phyloP scores from a whole-genome alignment of 2,797 vertebrate species.

The Chanos chanos region DNA sequence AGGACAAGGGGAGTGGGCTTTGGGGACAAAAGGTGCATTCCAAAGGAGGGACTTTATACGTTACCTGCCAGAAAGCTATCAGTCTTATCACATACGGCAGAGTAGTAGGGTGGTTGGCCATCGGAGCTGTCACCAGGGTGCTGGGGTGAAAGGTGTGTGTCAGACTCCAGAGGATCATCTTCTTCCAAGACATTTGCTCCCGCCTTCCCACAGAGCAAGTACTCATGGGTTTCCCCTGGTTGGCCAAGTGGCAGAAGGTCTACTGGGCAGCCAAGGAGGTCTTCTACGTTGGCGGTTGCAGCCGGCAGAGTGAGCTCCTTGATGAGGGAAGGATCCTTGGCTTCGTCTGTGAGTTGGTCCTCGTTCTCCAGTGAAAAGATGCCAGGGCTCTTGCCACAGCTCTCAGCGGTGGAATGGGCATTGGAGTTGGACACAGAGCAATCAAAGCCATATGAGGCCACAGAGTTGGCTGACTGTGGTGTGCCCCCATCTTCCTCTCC shows the following conservation, averaged over 20 bases:
- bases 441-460: slow-evolving; percentile 78
- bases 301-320: slow-evolving; percentile 72
- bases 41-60: slow-evolving; percentile 70
- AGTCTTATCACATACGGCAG: slow-evolving; percentile 79
- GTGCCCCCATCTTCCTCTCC: slow-evolving; percentile 75
- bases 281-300: slow-evolving; percentile 53
- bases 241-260: slow-evolving; percentile 69
- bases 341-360: slow-evolving; percentile 76
- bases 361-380: slow-evolving; percentile 80
- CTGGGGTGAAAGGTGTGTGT: slow-evolving; percentile 45
- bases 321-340: slow-evolving; percentile 74
- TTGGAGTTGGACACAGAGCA: slow-evolving; percentile 78
- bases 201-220: slow-evolving; percentile 64
- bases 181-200: slow-evolving; percentile 51
- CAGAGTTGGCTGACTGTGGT: slow-evolving; percentile 76
- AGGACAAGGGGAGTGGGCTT: slow-evolving; percentile 56
- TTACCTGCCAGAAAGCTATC: slow-evolving; percentile 84
- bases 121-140: slow-evolving; percentile 53
- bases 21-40: slow-evolving; percentile 46
- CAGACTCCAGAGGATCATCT: slow-evolving; percentile 53
- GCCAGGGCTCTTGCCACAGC: slow-evolving; percentile 76
- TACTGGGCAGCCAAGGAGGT: slow-evolving; percentile 63
- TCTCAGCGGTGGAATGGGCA: slow-evolving; percentile 77
- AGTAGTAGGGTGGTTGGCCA: slow-evolving; percentile 72
- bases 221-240: slow-evolving; percentile 53